Evolutionary conservation across 2,113 vertebrate genomes (phyloP).

Genomic region (Caranx melampygus): DNA sequence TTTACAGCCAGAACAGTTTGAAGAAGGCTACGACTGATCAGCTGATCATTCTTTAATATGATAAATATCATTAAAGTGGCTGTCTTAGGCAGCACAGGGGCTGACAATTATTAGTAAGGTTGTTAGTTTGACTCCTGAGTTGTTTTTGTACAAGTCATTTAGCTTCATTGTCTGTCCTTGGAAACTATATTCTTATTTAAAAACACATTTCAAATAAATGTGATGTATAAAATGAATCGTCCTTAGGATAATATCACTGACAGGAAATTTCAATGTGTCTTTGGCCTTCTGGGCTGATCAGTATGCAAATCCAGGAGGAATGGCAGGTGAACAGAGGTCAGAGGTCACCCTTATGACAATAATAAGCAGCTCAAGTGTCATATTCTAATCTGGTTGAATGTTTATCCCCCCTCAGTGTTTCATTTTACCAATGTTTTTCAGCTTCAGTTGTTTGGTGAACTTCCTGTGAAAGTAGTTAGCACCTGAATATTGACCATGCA

Average conservation of each 20-base stretch:
- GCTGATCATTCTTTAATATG: neutral
- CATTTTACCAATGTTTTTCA: neutral
- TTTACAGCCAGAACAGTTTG: neutral
- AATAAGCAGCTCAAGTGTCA: neutral
- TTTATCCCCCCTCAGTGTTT: neutral
- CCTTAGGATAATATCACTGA: neutral
- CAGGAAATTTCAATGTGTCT: neutral
- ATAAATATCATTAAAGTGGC: neutral
- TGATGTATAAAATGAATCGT: neutral
- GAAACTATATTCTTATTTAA: too few relatives aligned
- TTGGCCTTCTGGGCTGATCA: neutral
- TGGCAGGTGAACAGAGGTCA: neutral
- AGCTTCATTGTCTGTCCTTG: too few relatives aligned
- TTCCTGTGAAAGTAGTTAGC: neutral
- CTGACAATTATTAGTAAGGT: neutral
- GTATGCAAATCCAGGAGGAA: neutral
- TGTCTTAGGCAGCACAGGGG: neutral
- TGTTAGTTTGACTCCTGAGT: too few relatives aligned
- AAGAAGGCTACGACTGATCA: neutral
- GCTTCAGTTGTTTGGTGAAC: too few relatives aligned
- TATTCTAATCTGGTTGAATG: neutral
- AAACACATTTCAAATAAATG: neutral
- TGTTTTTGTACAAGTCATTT: too few relatives aligned
- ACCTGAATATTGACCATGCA: neutral
- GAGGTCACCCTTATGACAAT: slow-evolving; percentile 14